Percentiles rank a stretch among this genome's conserved stretches.
Conservation (phyloP, 2,797 vertebrate species). For the Falco peregrinus region DNA sequence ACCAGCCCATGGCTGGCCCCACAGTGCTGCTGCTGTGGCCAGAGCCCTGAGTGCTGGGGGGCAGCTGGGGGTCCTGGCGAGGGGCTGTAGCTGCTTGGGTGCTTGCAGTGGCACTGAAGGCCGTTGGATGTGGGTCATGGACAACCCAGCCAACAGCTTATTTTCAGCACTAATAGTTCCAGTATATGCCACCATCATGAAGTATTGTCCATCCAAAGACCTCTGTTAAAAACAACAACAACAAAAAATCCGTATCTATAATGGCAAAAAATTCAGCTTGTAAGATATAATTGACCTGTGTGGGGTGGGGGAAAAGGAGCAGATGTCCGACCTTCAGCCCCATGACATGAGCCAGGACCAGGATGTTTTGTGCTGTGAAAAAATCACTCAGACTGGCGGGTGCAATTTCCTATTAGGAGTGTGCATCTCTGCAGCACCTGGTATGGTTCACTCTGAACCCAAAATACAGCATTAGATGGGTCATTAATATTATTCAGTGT, state of each 20-base stretch:
- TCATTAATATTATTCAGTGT: background rate
- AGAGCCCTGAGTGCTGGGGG: accelerated
- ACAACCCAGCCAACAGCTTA: background rate
- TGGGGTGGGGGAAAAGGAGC: background rate
- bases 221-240: background rate
- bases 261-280: background rate
- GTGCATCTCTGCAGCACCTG: background rate
- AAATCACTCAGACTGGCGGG: background rate
- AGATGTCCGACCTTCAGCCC: accelerated
- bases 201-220: background rate
- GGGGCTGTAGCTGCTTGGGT: background rate
- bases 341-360: background rate
- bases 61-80: background rate
- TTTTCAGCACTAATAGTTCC: background rate
- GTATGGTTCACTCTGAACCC: background rate
- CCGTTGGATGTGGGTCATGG: background rate
- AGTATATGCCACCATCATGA: background rate
- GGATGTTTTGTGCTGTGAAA: background rate
- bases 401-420: background rate
- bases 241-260: accelerated
- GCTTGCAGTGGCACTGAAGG: background rate
- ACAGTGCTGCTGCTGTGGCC: accelerated
- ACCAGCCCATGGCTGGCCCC: accelerated
- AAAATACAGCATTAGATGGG: background rate
- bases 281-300: background rate